Evolutionary conservation across 2,797 vertebrate species (phyloP).

Genomic region (Peromyscus attwateri): DNA sequence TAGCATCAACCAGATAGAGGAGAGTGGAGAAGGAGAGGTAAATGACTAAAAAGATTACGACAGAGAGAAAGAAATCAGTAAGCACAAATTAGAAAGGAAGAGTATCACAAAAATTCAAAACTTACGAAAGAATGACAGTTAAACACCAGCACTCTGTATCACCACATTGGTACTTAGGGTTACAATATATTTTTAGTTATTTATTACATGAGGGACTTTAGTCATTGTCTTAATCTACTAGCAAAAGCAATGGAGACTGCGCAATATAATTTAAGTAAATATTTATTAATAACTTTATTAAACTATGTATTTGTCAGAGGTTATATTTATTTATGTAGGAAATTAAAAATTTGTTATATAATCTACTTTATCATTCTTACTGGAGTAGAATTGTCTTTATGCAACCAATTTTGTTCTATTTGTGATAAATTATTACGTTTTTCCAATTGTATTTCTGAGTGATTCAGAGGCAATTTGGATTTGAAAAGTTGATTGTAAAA

Average conservation of each 20-base stretch:
- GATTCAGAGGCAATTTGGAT: neutral
- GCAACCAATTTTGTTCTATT: neutral
- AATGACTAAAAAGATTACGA: neutral
- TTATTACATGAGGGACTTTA: neutral
- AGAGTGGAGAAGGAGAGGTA: neutral
- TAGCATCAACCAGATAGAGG: neutral
- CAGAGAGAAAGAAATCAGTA: neutral
- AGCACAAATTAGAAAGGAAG: neutral
- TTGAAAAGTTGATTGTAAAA: conserved; percentile 12
- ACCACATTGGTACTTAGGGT: neutral
- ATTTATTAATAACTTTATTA: neutral
- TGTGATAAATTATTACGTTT: neutral
- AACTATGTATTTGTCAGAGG: neutral
- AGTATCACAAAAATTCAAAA: neutral
- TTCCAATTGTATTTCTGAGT: neutral
- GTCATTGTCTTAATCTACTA: neutral
- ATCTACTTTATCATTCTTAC: neutral
- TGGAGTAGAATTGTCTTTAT: neutral
- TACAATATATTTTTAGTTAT: neutral
- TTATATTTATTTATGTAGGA: neutral
- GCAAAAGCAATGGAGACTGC: neutral
- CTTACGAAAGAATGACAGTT: neutral
- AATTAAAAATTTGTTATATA: neutral
- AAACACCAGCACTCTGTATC: neutral
- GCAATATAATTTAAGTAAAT: neutral